A percentile compares a stretch with the other conserved stretches of the same genome.
Conservation (phyloP, 2,113 vertebrate species). For the Percina caprodes region DNA sequence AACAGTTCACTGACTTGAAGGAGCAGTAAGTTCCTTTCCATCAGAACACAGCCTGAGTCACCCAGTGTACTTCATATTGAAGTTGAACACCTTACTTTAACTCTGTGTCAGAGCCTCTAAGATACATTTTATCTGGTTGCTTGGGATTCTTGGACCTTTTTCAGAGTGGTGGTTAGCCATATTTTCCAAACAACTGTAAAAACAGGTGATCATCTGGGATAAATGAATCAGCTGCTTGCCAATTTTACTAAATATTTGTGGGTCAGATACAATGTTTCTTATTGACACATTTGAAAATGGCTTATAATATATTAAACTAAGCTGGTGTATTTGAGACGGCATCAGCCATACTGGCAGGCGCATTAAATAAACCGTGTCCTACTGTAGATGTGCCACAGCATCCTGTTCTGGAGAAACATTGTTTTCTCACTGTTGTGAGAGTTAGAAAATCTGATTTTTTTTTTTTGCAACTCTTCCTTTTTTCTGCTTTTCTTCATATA, state of each 20-base stretch:
- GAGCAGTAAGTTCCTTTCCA: conserved; percentile 91
- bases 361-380: background rate
- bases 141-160: background rate
- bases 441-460: background rate
- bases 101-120: background rate
- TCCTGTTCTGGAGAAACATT: background rate
- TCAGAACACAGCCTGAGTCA: background rate
- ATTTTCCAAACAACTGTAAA: too few relatives aligned
- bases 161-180: background rate
- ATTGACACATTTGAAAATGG: background rate
- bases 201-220: background rate
- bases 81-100: background rate
- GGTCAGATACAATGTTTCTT: background rate
- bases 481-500: background rate
- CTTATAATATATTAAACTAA: background rate
- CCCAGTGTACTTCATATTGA: background rate
- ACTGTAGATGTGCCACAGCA: too few relatives aligned
- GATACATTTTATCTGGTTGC: background rate
- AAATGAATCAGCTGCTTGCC: background rate
- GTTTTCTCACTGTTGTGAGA: background rate
- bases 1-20: conserved; percentile 99
- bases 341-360: too few relatives aligned
- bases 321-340: background rate
- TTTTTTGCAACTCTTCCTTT: background rate
- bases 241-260: too few relatives aligned